Conservation (phyloP, 2,888 invertebrate species). For the Artemia sinica region DNA sequence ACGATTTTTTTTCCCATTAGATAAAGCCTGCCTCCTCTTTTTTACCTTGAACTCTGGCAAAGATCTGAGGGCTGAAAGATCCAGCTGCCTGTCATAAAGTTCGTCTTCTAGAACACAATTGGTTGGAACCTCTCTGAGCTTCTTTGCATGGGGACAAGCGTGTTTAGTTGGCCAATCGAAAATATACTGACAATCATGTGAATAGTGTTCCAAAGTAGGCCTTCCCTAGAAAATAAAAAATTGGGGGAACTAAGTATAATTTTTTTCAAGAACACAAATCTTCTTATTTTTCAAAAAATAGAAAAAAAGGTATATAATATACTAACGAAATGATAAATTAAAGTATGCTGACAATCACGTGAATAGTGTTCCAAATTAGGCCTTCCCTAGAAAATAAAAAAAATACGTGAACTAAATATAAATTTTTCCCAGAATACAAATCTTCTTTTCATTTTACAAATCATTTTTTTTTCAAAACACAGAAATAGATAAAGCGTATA, state of each 20-base stretch:
- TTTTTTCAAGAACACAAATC: no score
- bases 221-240: neutral
- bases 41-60: neutral
- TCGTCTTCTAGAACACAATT: neutral
- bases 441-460: no score
- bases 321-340: neutral
- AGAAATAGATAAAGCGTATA: no score
- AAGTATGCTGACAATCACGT: neutral
- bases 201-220: neutral
- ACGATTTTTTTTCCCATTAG: no score
- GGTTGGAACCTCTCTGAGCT: neutral
- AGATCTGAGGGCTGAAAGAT: neutral
- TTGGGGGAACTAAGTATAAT: no score
- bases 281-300: no score
- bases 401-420: no score
- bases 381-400: neutral
- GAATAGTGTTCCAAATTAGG: neutral
- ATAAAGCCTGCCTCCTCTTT: no score
- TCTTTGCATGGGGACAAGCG: neutral
- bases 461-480: no score
- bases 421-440: no score
- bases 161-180: conserved; percentile 4
- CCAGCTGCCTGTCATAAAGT: neutral
- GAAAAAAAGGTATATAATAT: no score
- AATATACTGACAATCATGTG: conserved; percentile 9